Percentiles rank a stretch among this genome's conserved stretches.
These are phyloP conservation scores for Alviniconcha strummeri DNA, from an alignment of 2,888 invertebrate genomes.

Conservation along the genomic window DNA sequence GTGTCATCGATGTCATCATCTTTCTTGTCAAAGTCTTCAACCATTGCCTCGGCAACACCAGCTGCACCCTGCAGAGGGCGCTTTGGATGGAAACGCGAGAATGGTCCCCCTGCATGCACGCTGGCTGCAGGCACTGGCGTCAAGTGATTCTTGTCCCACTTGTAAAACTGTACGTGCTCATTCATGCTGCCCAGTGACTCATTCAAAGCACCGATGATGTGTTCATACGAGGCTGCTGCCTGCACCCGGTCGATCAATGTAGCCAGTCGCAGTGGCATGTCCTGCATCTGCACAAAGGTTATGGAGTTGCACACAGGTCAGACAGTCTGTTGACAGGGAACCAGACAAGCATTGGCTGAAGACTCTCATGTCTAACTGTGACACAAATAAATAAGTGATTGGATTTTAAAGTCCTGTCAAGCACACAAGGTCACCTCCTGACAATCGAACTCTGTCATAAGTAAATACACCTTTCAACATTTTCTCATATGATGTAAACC, in stretches of 20 bases:
- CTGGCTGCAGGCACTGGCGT: background rate
- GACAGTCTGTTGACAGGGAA: too few relatives aligned
- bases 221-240: background rate
- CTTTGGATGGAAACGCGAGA: background rate
- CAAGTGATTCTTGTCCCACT: slow-evolving; percentile 5
- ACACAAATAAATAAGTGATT: too few relatives aligned
- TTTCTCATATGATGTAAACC: too few relatives aligned
- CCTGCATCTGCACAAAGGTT: background rate
- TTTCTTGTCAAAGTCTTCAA: background rate
- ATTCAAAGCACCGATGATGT: background rate
- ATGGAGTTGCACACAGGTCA: too few relatives aligned
- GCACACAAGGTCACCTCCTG: too few relatives aligned
- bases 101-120: background rate
- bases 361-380: too few relatives aligned
- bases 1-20: background rate
- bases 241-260: background rate
- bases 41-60: background rate
- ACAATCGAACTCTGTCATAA: too few relatives aligned
- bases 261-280: slow-evolving; percentile 18
- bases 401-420: too few relatives aligned
- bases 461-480: too few relatives aligned
- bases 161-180: background rate
- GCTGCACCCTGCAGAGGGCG: background rate
- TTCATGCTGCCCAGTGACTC: background rate
- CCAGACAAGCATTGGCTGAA: too few relatives aligned